phyloP scores from a whole-genome alignment of 2,113 vertebrate genomes.

The Delphinapterus leucas region DNA sequence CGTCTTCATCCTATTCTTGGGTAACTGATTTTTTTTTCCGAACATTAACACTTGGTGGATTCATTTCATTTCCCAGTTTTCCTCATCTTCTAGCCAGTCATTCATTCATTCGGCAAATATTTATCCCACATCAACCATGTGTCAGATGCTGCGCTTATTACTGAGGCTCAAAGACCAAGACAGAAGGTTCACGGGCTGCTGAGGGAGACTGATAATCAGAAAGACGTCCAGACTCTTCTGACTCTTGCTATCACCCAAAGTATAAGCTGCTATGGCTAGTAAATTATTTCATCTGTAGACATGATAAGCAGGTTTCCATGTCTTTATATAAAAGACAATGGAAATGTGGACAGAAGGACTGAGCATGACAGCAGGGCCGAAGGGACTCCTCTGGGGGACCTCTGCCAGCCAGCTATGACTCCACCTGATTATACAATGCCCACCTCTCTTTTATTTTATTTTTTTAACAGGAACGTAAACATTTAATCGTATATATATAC shows the following conservation, averaged over 20 bases:
- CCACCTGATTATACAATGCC: rapidly evolving
- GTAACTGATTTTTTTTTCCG: background rate
- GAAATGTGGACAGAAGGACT: background rate
- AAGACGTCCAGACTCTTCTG: background rate
- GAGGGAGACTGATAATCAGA: no score
- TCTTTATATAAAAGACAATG: background rate
- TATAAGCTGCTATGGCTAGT: background rate
- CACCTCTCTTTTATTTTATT: no score
- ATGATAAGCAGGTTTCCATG: background rate
- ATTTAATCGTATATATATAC: background rate
- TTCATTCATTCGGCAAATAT: background rate
- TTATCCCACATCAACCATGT: background rate
- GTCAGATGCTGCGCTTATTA: background rate
- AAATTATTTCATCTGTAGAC: background rate
- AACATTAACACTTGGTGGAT: background rate
- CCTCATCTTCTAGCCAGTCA: background rate
- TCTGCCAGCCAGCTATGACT: background rate
- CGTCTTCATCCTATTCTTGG: background rate
- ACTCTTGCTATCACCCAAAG: background rate
- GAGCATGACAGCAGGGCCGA: rapidly evolving
- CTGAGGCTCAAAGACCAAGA: background rate
- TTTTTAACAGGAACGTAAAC: background rate
- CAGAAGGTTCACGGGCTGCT: background rate
- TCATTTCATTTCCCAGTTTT: background rate
- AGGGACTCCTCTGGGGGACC: background rate